Percentiles rank a stretch among this genome's conserved stretches.
Evolutionary conservation across 2,888 invertebrate genomes (phyloP).

Genomic region (Agrilus cyanescens): DNA sequence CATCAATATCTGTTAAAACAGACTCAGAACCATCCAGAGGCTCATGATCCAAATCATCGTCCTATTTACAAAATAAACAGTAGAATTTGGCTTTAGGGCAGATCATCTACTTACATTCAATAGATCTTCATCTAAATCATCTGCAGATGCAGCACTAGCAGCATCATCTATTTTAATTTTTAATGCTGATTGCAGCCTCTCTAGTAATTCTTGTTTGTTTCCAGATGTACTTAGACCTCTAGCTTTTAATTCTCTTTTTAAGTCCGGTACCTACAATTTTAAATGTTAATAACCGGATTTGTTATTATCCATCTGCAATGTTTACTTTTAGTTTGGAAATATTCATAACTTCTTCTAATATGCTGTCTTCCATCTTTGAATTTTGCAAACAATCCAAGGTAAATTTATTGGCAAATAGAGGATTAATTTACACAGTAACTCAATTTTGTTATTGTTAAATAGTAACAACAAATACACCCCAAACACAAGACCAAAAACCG

Average conservation of each 20-base stretch:
- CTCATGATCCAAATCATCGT: slow-evolving; percentile 27
- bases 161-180: slow-evolving; percentile 35
- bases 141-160: slow-evolving; percentile 33
- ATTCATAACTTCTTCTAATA: slow-evolving; percentile 7
- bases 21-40: slow-evolving; percentile 29
- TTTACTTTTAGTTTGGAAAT: slow-evolving; percentile 11
- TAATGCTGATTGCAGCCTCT: slow-evolving; percentile 56
- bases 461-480: no score
- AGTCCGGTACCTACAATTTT: slow-evolving; percentile 61
- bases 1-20: slow-evolving; percentile 29
- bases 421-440: no score
- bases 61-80: slow-evolving; percentile 18
- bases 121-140: slow-evolving; percentile 45
- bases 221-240: slow-evolving; percentile 63
- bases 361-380: slow-evolving; percentile 10
- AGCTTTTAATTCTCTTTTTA: slow-evolving; percentile 69
- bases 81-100: slow-evolving; percentile 2
- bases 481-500: no score
- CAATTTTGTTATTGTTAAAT: no score
- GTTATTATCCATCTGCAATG: neutral
- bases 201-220: slow-evolving; percentile 71
- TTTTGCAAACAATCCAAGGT: no score
- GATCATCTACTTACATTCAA: slow-evolving; percentile 35
- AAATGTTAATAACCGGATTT: neutral
- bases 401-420: no score